These are phyloP conservation scores for Telenomus remus DNA, from an alignment of 1,140 invertebrate species.

Conservation along the genomic window DNA sequence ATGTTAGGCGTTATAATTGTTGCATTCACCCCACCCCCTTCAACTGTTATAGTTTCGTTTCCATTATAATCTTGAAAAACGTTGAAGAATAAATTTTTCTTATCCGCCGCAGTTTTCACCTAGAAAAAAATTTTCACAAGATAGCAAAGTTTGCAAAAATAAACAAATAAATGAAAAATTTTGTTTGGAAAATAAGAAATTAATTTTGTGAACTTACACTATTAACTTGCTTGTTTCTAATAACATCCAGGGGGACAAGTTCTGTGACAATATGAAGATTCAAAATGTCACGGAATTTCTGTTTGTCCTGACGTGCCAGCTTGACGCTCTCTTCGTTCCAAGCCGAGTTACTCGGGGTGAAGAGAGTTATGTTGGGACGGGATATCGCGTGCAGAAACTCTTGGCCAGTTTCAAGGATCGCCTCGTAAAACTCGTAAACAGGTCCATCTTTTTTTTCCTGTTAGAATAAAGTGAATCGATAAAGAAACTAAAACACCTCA, in stretches of 20 bases:
- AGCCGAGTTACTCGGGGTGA: constrained; percentile 92
- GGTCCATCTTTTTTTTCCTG: constrained; percentile 88
- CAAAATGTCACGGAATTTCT: constrained; percentile 82
- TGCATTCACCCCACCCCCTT: constrained; percentile 95
- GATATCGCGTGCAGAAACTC: constrained; percentile 85
- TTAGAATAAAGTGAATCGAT: neutral
- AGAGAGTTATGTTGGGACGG: constrained; percentile 85
- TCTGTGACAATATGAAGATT: constrained; percentile 87
- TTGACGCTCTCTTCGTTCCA: constrained; percentile 82
- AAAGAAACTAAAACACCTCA: no score
- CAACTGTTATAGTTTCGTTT: constrained; percentile 87
- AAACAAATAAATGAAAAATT: no score
- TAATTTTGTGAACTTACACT: constrained; percentile 17
- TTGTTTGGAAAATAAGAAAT: neutral
- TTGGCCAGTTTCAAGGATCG: constrained; percentile 83
- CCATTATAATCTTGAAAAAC: constrained; percentile 79
- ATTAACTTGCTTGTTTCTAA: constrained; percentile 83
- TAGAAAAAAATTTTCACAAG: constrained; percentile 74
- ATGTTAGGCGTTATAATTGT: constrained; percentile 92
- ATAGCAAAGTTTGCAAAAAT: no score
- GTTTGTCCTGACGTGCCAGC: constrained; percentile 81
- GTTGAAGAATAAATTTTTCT: constrained; percentile 90
- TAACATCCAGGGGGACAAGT: constrained; percentile 84
- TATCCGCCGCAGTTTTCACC: constrained; percentile 82
- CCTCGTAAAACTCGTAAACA: constrained; percentile 86